phyloP scores from a whole-genome alignment of 1,140 invertebrate genomes.

The Zeugodacus cucurbitae region DNA sequence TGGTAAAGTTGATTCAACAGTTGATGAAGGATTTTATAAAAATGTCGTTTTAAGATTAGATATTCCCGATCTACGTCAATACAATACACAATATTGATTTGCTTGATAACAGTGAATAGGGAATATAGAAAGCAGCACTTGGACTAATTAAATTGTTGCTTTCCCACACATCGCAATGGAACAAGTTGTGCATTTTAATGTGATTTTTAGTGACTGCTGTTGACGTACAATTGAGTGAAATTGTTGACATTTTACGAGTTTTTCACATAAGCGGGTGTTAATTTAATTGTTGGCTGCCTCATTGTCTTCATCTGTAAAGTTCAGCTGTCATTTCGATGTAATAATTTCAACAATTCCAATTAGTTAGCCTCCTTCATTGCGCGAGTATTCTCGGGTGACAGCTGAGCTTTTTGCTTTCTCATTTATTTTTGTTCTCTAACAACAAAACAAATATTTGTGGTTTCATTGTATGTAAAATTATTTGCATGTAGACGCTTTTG shows the following conservation, averaged over 20 bases:
- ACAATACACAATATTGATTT: too few species aligned
- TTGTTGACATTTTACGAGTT: conserved; percentile 3
- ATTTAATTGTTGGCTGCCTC: background rate
- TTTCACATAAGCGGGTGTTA: background rate
- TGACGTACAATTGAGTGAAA: background rate
- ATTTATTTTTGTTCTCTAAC: background rate
- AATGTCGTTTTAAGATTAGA: too few species aligned
- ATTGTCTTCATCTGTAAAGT: background rate
- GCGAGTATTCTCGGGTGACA: background rate
- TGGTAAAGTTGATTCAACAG: too few species aligned
- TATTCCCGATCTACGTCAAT: too few species aligned
- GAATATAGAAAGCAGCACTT: too few species aligned
- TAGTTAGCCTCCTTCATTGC: background rate
- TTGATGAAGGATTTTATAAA: too few species aligned
- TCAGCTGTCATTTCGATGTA: background rate
- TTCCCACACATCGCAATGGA: background rate
- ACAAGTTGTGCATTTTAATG: background rate
- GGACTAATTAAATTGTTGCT: background rate
- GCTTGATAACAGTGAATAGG: too few species aligned
- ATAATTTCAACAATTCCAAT: background rate
- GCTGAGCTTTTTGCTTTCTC: background rate
- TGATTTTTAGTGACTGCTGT: background rate
- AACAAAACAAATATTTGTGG: too few species aligned
- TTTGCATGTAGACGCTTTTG: too few species aligned
- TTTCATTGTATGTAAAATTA: too few species aligned